Conservation (phyloP, 1,140 invertebrate species). For the Drosophila mojavensis region DNA sequence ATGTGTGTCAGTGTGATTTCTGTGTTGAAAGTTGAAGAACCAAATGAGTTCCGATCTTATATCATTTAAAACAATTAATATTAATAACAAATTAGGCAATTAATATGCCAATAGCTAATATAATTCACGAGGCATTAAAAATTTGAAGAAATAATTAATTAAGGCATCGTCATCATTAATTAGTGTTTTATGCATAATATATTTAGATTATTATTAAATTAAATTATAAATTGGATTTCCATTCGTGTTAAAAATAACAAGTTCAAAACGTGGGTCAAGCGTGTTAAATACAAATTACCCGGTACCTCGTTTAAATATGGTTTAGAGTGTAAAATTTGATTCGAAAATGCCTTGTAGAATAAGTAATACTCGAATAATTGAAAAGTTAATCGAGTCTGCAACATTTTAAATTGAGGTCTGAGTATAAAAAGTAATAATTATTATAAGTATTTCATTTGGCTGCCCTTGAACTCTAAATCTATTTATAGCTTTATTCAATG, state of each 20-base stretch:
- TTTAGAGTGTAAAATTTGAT: not conserved
- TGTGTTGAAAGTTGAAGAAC: not conserved
- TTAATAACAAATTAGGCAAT: slow-evolving; percentile 16
- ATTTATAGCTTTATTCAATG: slow-evolving; percentile 12
- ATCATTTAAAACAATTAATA: slow-evolving; percentile 25
- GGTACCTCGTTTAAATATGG: not conserved
- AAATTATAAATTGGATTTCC: not conserved
- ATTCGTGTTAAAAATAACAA: slow-evolving; percentile 1
- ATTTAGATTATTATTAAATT: not conserved
- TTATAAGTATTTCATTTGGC: not conserved
- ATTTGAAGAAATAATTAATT: not conserved
- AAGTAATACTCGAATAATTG: not conserved
- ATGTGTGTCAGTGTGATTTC: not conserved
- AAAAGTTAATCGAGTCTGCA: not conserved
- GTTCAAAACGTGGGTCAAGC: slow-evolving; percentile 16
- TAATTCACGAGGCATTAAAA: not conserved
- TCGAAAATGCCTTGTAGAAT: not conserved
- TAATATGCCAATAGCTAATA: slow-evolving; percentile 3
- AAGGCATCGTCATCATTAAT: too few relatives aligned
- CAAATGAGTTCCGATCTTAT: not conserved
- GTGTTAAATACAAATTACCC: not conserved
- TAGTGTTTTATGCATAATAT: too few relatives aligned
- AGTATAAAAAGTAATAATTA: too few relatives aligned
- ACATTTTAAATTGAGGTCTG: not conserved
- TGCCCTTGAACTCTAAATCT: slow-evolving; percentile 24